phyloP scores from a whole-genome alignment of 2,113 vertebrate genomes.

The Cynoglossus semilaevis region DNA sequence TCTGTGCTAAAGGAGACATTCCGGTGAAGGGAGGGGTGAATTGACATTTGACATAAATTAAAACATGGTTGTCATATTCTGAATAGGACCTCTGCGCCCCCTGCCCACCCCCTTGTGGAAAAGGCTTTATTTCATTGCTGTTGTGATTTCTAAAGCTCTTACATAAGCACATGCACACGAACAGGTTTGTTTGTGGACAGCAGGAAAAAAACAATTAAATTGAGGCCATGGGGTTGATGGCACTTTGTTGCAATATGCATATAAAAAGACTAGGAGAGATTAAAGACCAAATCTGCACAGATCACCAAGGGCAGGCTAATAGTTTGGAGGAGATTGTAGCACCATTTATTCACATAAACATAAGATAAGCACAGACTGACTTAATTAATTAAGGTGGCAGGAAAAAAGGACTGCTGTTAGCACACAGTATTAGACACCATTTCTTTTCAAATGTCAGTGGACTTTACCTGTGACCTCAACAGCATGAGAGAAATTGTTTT shows the following conservation, averaged over 20 bases:
- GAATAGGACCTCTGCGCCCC: conserved; percentile 38
- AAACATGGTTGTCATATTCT: conserved; percentile 58
- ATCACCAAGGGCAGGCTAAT: too few relatives aligned
- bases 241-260: conserved; percentile 11
- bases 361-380: too few relatives aligned
- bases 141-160: conserved; percentile 30
- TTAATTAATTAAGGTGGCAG: too few relatives aligned
- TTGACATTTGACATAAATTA: conserved; percentile 62
- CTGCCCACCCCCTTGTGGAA: conserved; percentile 7
- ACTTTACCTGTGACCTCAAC: too few relatives aligned
- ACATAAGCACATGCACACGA: conserved; percentile 17
- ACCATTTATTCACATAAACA: too few relatives aligned
- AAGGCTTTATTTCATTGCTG: conserved; percentile 25
- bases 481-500: too few relatives aligned
- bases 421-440: too few relatives aligned
- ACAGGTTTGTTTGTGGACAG: conserved; percentile 6
- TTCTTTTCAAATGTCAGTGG: too few relatives aligned
- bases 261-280: conserved; percentile 1
- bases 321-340: too few relatives aligned
- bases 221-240: neutral
- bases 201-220: conserved; percentile 12
- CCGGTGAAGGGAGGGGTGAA: conserved; percentile 35
- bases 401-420: too few relatives aligned
- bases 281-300: too few relatives aligned
- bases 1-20: conserved; percentile 45